These are phyloP conservation scores for Chlorops oryzae DNA, from an alignment of 1,140 invertebrate species.

Conservation along the genomic window DNA sequence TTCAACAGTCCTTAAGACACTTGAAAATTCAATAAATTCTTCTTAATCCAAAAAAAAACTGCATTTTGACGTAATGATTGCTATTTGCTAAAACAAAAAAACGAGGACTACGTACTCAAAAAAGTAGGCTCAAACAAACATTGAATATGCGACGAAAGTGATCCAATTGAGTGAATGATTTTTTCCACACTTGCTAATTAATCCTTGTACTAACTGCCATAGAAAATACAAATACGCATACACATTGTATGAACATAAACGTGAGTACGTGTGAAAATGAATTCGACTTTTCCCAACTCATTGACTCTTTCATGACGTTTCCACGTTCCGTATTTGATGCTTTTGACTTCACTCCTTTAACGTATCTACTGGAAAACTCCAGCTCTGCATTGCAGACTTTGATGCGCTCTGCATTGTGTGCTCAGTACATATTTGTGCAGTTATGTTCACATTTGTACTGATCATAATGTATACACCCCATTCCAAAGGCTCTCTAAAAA, in stretches of 20 bases:
- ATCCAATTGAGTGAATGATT: conserved; percentile 40
- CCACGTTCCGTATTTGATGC: too few relatives aligned
- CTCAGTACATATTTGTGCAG: conserved; percentile 48
- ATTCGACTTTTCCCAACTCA: too few relatives aligned
- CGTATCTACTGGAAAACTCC: too few relatives aligned
- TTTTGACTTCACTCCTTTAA: too few relatives aligned
- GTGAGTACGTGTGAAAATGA: too few relatives aligned
- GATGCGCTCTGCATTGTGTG: too few relatives aligned
- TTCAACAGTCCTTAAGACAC: conserved; percentile 1
- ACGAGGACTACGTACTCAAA: neutral
- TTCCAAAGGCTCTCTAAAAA: conserved; percentile 12
- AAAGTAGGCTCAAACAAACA: conserved; percentile 12
- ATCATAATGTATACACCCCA: conserved; percentile 42
- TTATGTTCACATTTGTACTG: conserved; percentile 48
- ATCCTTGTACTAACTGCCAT: conserved; percentile 37
- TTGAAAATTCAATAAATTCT: conserved; percentile 7
- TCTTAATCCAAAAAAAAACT: conserved; percentile 10
- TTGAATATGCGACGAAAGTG: too few relatives aligned
- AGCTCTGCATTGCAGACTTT: too few relatives aligned
- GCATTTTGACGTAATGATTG: too few relatives aligned
- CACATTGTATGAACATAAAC: neutral
- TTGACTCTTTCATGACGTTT: too few relatives aligned
- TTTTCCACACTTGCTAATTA: conserved; percentile 42
- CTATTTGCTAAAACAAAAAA: conserved; percentile 10
- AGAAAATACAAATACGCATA: conserved; percentile 13